Conservation (phyloP, 2,888 invertebrate species). For the Pyralis farinalis region DNA sequence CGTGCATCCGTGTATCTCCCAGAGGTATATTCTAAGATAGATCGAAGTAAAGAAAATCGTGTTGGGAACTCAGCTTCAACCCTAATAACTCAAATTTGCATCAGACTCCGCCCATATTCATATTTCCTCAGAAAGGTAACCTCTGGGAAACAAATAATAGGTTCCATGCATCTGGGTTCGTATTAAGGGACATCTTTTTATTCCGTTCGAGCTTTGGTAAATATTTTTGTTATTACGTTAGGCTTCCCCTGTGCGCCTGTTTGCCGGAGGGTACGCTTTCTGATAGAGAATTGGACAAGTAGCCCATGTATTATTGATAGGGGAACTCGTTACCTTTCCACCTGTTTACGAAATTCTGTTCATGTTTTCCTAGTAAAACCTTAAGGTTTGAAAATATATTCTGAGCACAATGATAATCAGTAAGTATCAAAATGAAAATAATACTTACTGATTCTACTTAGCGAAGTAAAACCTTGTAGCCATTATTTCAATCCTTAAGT, state of each 20-base stretch:
- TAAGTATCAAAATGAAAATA: slow-evolving; percentile 4
- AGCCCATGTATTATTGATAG: slow-evolving; percentile 54
- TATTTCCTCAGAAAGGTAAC: slow-evolving; percentile 55
- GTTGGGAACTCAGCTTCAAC: slow-evolving; percentile 40
- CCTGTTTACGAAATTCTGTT: slow-evolving; percentile 15
- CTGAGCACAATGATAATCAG: slow-evolving; percentile 5
- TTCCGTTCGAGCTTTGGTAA: slow-evolving; percentile 70
- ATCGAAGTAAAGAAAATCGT: slow-evolving; percentile 54
- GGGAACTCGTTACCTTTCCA: slow-evolving; percentile 21
- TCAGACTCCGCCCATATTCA: slow-evolving; percentile 44
- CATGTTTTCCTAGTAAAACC: slow-evolving; percentile 7
- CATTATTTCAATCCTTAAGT: not conserved
- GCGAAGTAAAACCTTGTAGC: slow-evolving; percentile 1
- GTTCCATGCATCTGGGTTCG: slow-evolving; percentile 67
- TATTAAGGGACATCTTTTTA: slow-evolving; percentile 78
- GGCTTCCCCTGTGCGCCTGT: slow-evolving; percentile 38
- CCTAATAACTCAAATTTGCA: slow-evolving; percentile 60
- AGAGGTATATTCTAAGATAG: slow-evolving; percentile 47
- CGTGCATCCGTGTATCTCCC: slow-evolving; percentile 70
- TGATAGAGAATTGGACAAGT: slow-evolving; percentile 53
- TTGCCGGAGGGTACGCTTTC: slow-evolving; percentile 43
- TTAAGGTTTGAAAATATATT: not conserved
- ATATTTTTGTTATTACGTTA: slow-evolving; percentile 75
- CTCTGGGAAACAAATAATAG: slow-evolving; percentile 74
- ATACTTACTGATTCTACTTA: not conserved